Evolutionary conservation across 2,113 vertebrate species (phyloP).

Genomic region (Dascyllus trimaculatus): DNA sequence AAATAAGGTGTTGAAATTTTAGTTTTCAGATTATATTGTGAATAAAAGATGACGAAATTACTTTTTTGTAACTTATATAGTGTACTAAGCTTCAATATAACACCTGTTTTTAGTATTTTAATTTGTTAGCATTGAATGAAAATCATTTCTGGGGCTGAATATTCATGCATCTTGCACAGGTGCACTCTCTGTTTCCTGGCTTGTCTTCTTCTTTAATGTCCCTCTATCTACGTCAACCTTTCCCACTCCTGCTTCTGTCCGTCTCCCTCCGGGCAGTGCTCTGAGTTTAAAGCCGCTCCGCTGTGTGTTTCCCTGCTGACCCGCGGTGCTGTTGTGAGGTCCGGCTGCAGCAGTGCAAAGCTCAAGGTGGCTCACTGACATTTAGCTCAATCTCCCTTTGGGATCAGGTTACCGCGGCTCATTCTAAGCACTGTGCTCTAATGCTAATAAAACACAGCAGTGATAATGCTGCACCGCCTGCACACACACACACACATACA

Average conservation of each 20-base stretch:
- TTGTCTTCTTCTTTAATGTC: background rate
- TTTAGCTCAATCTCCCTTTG: conserved; percentile 82
- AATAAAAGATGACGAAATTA: no score
- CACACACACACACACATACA: conserved; percentile 3
- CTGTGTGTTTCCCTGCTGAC: conserved; percentile 59
- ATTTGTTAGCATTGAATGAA: no score
- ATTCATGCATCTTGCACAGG: background rate
- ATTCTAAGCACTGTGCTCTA: conserved; percentile 69
- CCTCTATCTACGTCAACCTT: background rate
- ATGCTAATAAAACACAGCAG: conserved; percentile 70
- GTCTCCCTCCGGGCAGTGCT: background rate
- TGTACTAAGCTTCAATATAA: no score
- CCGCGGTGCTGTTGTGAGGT: conserved; percentile 40
- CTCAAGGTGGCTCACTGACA: conserved; percentile 83
- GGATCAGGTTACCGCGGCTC: conserved; percentile 75
- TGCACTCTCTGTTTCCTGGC: background rate
- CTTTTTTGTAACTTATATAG: no score
- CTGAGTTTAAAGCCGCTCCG: conserved; percentile 16
- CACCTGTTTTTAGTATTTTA: no score
- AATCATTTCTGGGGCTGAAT: no score
- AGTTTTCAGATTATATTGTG: no score
- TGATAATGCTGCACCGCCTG: conserved; percentile 59
- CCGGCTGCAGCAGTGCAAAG: conserved; percentile 51
- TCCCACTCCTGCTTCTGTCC: background rate
- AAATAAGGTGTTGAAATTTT: no score